phyloP scores from a whole-genome alignment of 2,888 invertebrate genomes.

The Pseudeuparius sepicola region DNA sequence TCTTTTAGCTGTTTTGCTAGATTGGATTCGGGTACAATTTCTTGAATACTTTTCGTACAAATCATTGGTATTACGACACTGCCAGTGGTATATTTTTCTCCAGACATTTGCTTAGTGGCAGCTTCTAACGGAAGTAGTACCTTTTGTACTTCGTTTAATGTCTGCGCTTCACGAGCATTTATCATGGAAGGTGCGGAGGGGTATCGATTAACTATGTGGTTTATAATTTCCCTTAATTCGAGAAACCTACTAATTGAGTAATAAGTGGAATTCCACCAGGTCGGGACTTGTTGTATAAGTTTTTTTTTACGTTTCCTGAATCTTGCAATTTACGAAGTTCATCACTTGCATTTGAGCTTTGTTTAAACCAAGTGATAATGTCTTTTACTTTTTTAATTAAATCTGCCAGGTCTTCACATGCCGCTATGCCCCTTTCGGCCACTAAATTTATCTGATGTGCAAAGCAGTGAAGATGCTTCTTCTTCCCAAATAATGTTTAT shows the following conservation, averaged over 20 bases:
- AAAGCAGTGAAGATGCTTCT: conserved; percentile 9
- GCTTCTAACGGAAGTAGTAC: conserved; percentile 29
- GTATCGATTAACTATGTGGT: conserved; percentile 5
- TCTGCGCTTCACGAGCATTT: conserved; percentile 25
- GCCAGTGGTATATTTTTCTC: conserved; percentile 28
- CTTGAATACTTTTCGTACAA: too few relatives aligned
- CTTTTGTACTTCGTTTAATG: conserved; percentile 24
- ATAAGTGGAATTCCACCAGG: conserved; percentile 29
- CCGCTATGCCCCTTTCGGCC: conserved; percentile 3
- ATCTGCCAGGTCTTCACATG: background rate
- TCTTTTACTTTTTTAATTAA: background rate
- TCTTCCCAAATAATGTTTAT: conserved; percentile 5
- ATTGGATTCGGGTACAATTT: conserved; percentile 5
- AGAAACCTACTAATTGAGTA: conserved; percentile 30
- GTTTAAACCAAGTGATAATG: conserved; percentile 1
- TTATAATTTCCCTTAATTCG: conserved; percentile 23
- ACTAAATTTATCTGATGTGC: conserved; percentile 8
- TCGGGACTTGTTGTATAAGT: conserved; percentile 27
- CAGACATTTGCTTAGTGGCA: conserved; percentile 31
- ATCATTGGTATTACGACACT: conserved; percentile 20
- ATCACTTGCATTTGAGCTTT: background rate
- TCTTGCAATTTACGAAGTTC: conserved; percentile 1
- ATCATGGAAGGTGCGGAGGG: conserved; percentile 27
- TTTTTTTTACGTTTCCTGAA: conserved; percentile 11
- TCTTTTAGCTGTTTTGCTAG: conserved; percentile 7